Conservation (phyloP, 2,797 vertebrate species). For the Sebastes jordani region DNA sequence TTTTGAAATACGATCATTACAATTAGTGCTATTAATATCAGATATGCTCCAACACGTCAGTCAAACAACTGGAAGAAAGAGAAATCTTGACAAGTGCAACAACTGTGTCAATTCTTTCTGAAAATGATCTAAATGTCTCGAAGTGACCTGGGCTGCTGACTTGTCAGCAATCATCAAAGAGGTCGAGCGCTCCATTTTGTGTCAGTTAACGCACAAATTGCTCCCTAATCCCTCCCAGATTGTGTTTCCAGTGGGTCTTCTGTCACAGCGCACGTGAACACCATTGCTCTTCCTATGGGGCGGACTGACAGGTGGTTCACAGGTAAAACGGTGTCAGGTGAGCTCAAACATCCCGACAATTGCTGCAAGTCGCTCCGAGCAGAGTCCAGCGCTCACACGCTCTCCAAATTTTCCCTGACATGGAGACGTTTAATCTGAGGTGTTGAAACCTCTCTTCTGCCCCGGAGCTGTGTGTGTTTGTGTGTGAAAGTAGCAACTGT, state of each 20-base stretch:
- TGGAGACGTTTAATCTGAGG: constrained; percentile 63
- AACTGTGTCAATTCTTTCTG: background rate
- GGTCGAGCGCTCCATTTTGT: constrained; percentile 39
- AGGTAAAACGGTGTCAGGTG: constrained; percentile 69
- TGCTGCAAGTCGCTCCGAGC: constrained; percentile 33
- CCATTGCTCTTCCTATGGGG: constrained; percentile 52
- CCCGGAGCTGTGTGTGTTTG: constrained; percentile 41
- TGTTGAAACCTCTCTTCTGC: constrained; percentile 56
- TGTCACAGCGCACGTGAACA: constrained; percentile 73
- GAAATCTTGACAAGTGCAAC: background rate
- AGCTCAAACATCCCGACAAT: constrained; percentile 55
- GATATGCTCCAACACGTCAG: background rate
- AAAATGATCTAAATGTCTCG: background rate
- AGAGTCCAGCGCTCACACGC: constrained; percentile 17
- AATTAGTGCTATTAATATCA: background rate
- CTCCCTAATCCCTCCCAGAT: constrained; percentile 67
- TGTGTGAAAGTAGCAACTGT: constrained; percentile 29
- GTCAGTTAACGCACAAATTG: constrained; percentile 77
- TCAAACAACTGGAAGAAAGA: background rate
- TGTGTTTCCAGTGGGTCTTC: constrained; percentile 64
- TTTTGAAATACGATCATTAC: background rate
- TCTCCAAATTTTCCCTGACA: constrained; percentile 42
- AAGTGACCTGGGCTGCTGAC: constrained; percentile 5
- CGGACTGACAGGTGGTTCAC: constrained; percentile 61
- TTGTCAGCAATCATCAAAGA: constrained; percentile 50